phyloP scores from a whole-genome alignment of 2,113 vertebrate species.

The Clarias batrachus region DNA sequence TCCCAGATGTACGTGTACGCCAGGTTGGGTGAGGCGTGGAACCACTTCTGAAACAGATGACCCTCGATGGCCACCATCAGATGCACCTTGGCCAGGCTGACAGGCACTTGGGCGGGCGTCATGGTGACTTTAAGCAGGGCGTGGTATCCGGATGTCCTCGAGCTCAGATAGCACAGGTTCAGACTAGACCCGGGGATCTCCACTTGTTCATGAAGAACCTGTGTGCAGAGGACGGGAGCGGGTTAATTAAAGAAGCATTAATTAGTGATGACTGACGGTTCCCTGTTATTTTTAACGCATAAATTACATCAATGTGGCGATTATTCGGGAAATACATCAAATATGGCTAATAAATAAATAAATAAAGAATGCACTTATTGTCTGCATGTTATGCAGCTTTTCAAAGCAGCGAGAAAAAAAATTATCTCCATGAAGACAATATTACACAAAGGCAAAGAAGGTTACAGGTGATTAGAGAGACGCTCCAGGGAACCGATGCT shows the following conservation, averaged over 20 bases:
- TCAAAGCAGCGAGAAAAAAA: background rate
- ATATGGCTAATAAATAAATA: conserved; percentile 14
- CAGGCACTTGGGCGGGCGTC: conserved; percentile 83
- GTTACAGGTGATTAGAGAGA: conserved; percentile 40
- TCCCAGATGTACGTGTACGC: conserved; percentile 90
- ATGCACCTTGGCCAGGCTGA: conserved; percentile 86
- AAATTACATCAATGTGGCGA: background rate
- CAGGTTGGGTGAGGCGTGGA: conserved; percentile 86
- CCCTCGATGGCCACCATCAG: conserved; percentile 89
- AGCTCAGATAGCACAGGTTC: conserved; percentile 85
- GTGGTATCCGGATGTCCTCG: conserved; percentile 81
- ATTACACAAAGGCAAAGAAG: conserved; percentile 16
- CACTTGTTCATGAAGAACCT: conserved; percentile 90
- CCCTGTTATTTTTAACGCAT: background rate
- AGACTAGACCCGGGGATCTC: conserved; percentile 81
- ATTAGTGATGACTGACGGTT: background rate
- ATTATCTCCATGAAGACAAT: conserved; percentile 22
- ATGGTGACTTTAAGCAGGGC: conserved; percentile 85
- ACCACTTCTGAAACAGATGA: conserved; percentile 87
- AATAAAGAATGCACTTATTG: background rate
- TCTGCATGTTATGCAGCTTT: background rate
- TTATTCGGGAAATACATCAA: conserved; percentile 1
- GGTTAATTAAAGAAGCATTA: background rate
- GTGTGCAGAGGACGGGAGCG: conserved; percentile 1
- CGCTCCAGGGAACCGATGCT: conserved; percentile 18